phyloP scores from a whole-genome alignment of 2,888 invertebrate species.

The Heliconius aoede region DNA sequence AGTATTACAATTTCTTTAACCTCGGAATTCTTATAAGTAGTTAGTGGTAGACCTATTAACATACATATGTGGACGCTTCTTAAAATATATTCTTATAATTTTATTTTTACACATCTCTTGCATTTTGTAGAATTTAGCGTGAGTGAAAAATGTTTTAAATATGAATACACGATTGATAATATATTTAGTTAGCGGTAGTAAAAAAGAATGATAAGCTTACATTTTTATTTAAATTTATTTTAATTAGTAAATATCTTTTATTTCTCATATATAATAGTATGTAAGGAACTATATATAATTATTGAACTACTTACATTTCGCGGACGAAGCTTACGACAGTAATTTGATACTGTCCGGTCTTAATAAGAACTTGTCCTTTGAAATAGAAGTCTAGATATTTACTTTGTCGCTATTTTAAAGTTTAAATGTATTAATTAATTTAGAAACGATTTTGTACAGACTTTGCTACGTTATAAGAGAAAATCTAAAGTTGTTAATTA shows the following conservation, averaged over 20 bases:
- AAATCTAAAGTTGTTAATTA: too few species aligned
- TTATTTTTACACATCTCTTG: too few species aligned
- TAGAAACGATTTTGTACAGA: neutral
- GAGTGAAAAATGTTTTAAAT: too few species aligned
- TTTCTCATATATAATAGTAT: neutral
- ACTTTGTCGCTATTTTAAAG: neutral
- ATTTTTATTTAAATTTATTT: neutral
- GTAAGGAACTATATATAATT: neutral
- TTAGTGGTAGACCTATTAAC: too few species aligned
- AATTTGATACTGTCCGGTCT: constrained; percentile 42
- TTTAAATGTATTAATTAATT: constrained; percentile 10
- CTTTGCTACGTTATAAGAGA: neutral
- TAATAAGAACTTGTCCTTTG: constrained; percentile 26
- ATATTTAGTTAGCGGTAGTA: neutral
- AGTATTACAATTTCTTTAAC: neutral
- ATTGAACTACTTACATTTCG: neutral
- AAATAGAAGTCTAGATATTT: constrained; percentile 8
- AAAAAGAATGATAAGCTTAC: too few species aligned
- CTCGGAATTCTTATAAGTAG: neutral
- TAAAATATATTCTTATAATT: too few species aligned
- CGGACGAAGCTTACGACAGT: constrained; percentile 25
- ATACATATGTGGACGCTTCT: too few species aligned
- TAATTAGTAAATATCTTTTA: neutral
- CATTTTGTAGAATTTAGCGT: too few species aligned
- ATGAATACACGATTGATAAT: too few species aligned